Percentiles rank a stretch among this genome's conserved stretches.
Conservation (phyloP, 2,888 invertebrate species). For the Sarcophaga carnaria region DNA sequence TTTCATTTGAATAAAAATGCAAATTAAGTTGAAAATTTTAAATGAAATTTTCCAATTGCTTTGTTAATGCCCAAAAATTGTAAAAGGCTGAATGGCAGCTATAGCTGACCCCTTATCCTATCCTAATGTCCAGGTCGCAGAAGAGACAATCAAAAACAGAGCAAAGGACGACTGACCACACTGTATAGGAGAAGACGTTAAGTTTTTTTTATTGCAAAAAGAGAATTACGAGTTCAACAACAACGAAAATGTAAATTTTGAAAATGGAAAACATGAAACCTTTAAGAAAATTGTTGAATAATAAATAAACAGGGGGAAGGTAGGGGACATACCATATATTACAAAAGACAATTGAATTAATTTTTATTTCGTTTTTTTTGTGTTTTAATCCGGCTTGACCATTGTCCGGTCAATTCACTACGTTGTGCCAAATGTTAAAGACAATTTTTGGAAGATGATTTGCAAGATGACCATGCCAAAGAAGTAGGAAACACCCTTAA, state of each 20-base stretch:
- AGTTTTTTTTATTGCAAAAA: constrained; percentile 28
- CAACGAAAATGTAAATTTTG: not conserved
- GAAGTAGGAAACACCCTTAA: not conserved
- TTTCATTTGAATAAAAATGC: constrained; percentile 70
- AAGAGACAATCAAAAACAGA: constrained; percentile 70
- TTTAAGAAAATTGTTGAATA: not conserved
- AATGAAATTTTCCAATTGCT: constrained; percentile 60
- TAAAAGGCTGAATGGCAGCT: constrained; percentile 31
- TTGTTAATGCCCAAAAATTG: constrained; percentile 6
- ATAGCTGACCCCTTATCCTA: constrained; percentile 34
- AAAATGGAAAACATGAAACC: not conserved
- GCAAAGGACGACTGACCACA: constrained; percentile 37
- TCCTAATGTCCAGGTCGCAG: not conserved
- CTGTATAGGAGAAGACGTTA: constrained; percentile 1
- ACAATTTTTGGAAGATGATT: not conserved
- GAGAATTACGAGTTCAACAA: constrained; percentile 62
- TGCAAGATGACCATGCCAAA: not conserved
- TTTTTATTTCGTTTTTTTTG: constrained; percentile 54
- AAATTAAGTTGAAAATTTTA: constrained; percentile 69
- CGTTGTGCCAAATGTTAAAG: not conserved
- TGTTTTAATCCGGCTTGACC: constrained; percentile 72
- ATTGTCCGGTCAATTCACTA: constrained; percentile 68
- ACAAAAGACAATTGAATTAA: constrained; percentile 70
- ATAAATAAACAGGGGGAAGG: not conserved
- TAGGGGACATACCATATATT: not conserved